Conservation (phyloP, 2,797 vertebrate genomes). For the Cyprinella venusta region DNA sequence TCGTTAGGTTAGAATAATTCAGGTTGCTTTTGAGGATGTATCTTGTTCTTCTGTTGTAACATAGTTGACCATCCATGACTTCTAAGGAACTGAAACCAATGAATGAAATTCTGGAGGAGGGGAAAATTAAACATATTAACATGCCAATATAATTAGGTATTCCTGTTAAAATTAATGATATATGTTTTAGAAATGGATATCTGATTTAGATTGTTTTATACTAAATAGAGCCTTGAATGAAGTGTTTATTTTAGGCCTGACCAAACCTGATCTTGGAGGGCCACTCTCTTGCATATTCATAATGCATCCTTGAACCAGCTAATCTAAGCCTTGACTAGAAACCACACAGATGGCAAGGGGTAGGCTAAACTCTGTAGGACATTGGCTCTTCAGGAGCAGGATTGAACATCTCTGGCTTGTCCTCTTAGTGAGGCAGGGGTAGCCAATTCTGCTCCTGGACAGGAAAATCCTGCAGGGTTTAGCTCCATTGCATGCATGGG, state of each 20-base stretch:
- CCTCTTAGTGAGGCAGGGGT: background rate
- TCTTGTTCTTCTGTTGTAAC: constrained; percentile 24
- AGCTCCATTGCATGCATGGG: background rate
- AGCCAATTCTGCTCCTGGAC: background rate
- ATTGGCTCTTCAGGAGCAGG: background rate
- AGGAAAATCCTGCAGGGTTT: background rate
- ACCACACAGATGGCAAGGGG: background rate
- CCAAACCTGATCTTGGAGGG: background rate
- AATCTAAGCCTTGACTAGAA: background rate
- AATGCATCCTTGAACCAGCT: background rate
- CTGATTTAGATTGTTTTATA: background rate
- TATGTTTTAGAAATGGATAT: background rate
- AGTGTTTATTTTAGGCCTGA: background rate
- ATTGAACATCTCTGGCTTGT: background rate
- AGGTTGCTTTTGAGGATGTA: constrained; percentile 31
- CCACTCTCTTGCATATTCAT: background rate
- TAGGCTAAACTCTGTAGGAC: background rate
- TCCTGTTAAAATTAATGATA: background rate
- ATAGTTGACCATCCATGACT: constrained; percentile 62
- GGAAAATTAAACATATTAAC: background rate
- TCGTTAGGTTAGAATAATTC: constrained; percentile 42
- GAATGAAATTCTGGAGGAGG: background rate
- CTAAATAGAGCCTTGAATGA: background rate
- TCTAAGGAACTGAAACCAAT: background rate
- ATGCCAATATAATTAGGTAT: background rate